Percentiles rank a stretch among this genome's conserved stretches.
Conservation (phyloP, 2,888 invertebrate species). For the Meandrusa payeni region DNA sequence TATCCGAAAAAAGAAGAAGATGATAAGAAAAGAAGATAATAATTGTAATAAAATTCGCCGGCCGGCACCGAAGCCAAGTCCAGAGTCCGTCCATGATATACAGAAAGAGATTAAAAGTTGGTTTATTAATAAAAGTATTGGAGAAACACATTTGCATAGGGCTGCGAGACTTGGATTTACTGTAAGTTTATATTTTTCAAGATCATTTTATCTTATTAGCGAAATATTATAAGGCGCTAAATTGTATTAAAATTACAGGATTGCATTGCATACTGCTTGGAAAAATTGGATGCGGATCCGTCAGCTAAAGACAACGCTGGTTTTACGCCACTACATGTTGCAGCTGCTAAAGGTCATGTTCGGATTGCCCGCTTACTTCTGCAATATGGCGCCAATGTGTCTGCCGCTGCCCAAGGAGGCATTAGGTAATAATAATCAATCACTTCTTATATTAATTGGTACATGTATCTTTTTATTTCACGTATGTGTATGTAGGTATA, state of each 20-base stretch:
- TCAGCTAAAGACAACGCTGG: conserved; percentile 96
- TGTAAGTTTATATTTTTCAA: conserved; percentile 72
- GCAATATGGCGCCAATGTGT: conserved; percentile 94
- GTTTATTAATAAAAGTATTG: conserved; percentile 96
- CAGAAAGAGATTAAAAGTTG: conserved; percentile 92
- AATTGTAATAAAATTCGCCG: conserved; percentile 66
- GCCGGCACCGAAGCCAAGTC: conserved; percentile 75
- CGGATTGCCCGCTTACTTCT: conserved; percentile 92
- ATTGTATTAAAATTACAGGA: conserved; percentile 79
- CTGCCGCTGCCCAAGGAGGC: conserved; percentile 95
- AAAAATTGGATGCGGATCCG: conserved; percentile 90
- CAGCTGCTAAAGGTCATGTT: conserved; percentile 93
- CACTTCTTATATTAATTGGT: no score
- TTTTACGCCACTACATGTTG: conserved; percentile 96
- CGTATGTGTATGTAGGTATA: no score
- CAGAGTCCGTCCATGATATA: conserved; percentile 88
- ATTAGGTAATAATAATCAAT: no score
- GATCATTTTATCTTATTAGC: neutral
- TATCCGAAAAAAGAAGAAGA: conserved; percentile 93
- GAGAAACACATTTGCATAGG: conserved; percentile 95
- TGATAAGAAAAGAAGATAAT: conserved; percentile 77
- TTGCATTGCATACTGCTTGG: conserved; percentile 93
- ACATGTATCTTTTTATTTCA: no score
- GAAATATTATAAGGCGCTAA: neutral
- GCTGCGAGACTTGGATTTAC: conserved; percentile 94